Evolutionary conservation across 2,888 invertebrate species (phyloP).

Genomic region (Holacanthella duospinosa): DNA sequence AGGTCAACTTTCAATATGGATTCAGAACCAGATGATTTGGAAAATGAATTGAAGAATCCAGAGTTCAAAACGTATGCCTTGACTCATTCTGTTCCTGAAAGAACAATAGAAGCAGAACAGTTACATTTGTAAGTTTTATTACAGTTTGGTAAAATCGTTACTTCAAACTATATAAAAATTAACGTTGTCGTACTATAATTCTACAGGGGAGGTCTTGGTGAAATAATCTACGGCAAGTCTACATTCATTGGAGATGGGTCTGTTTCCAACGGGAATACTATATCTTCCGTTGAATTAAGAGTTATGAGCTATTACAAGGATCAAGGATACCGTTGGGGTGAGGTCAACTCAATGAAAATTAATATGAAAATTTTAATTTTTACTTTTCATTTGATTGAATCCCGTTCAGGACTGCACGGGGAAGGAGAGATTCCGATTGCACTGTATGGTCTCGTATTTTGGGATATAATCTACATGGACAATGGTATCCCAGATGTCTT

Average conservation of each 20-base stretch:
- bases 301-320: conserved; percentile 48
- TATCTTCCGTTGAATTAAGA: conserved; percentile 50
- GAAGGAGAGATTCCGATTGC: conserved; percentile 56
- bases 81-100: conserved; percentile 37
- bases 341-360: neutral
- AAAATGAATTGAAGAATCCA: conserved; percentile 3
- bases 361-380: neutral
- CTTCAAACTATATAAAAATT: conserved; percentile 6
- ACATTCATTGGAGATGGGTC: conserved; percentile 28
- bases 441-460: conserved; percentile 59
- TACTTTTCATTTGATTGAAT: neutral
- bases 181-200: conserved; percentile 4
- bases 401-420: conserved; percentile 58
- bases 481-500: conserved; percentile 56
- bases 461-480: conserved; percentile 60
- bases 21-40: conserved; percentile 7
- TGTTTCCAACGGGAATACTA: conserved; percentile 40
- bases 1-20: conserved; percentile 28
- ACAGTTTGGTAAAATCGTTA: too few species aligned
- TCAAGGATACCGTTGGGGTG: conserved; percentile 46
- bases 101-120: conserved; percentile 39
- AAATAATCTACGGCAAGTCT: conserved; percentile 25
- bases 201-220: conserved; percentile 14
- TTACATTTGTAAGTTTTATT: conserved; percentile 30
- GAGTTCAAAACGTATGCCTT: conserved; percentile 9